Conservation (phyloP, 2,113 vertebrate genomes). For the Ariopsis seemanni region DNA sequence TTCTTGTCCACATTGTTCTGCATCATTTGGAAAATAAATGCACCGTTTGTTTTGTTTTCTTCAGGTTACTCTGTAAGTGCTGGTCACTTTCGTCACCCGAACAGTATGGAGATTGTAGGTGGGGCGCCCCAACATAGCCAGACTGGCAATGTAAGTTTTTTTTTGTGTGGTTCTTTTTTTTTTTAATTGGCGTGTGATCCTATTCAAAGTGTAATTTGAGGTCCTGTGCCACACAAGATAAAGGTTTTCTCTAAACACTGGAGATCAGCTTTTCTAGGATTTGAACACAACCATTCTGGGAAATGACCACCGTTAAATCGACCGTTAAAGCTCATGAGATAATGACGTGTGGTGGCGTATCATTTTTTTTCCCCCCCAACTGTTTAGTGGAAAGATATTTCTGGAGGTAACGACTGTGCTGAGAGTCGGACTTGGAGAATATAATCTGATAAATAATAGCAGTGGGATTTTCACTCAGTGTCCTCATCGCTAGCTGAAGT, state of each 20-base stretch:
- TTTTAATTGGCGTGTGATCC: background rate
- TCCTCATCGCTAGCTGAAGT: background rate
- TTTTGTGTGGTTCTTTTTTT: background rate
- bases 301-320: background rate
- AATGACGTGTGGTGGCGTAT: background rate
- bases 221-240: background rate
- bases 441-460: background rate
- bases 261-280: background rate
- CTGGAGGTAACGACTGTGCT: background rate
- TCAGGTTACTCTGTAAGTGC: constrained; percentile 91
- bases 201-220: background rate
- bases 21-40: background rate
- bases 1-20: background rate
- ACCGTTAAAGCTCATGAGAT: background rate
- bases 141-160: constrained; percentile 86
- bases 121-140: constrained; percentile 91
- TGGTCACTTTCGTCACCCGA: constrained; percentile 79
- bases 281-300: background rate
- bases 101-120: constrained; percentile 81
- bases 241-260: background rate
- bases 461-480: background rate
- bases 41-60: constrained; percentile 25
- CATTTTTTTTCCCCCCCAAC: background rate
- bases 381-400: background rate
- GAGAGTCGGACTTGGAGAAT: background rate